Evolutionary conservation across 2,113 vertebrate species (phyloP), one percentile per base, ranked within the genome.

Genomic region (Dipodomys ordii): DNA sequence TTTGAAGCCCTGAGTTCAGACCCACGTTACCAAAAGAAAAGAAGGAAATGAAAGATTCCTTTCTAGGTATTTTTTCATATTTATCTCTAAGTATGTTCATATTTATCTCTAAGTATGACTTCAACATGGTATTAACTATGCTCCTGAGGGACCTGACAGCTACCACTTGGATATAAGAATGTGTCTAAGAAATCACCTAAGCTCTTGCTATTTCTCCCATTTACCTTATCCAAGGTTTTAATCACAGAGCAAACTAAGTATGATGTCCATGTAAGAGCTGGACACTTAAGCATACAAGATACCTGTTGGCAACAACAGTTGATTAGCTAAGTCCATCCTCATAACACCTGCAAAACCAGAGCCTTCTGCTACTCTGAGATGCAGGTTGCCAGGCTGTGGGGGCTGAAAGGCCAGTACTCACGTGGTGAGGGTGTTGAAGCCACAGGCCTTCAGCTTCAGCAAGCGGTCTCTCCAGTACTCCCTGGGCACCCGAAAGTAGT

Each of bases 371-470:
- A 5, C 49, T 49, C 49, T 12, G 49, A 9, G 25, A 19, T 30
- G 0, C 64, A 65, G 13, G 60, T 30, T 19, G 6, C 8, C 6
- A 74, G 67, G 15, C 8, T 7, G 15, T 0, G 9, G 22, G 27
- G 81, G n/a, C 18, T 3, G 11, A 20, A 23, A 13, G 0, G 10
- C 23, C 12, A 57, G 12, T 60, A 95, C 98, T 85, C 97, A 99
- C 99, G 98, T 99, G 0, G 99, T 99, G 95, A 99, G 98, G 9
- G 99, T 99, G 97, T 99, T 99, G 85, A 99, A 95, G 74, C 99
- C 99, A 19, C 99, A 99, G 0, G 99, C 98, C 97, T 98, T 99
- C 98, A 99, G 98, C 93, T 99, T 99, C 32, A 98, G 78, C 98
- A 99, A 97, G 0, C 99, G 98, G 93, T 99, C 99, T 30, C 96